These are phyloP conservation scores for Hemithea aestivaria DNA, from an alignment of 2,888 invertebrate genomes.

Conservation along the genomic window DNA sequence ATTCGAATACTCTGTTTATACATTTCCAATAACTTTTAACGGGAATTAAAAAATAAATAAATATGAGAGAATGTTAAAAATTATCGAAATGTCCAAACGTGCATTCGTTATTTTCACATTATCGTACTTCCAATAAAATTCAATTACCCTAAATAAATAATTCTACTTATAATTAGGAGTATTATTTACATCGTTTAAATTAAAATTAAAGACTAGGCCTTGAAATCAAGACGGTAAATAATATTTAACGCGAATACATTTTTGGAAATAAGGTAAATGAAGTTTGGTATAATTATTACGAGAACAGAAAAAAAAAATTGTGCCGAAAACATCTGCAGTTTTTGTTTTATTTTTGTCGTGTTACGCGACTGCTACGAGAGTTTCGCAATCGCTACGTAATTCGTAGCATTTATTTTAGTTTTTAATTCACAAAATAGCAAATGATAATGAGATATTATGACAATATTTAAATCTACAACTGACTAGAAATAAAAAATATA, in stretches of 20 bases:
- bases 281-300: not conserved
- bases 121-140: slow-evolving; percentile 54
- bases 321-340: slow-evolving; percentile 1
- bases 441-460: too few species aligned
- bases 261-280: too few species aligned
- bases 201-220: slow-evolving; percentile 63
- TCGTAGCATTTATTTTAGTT: too few species aligned
- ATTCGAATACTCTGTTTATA: too few species aligned
- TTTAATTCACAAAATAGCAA: too few species aligned
- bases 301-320: slow-evolving; percentile 6
- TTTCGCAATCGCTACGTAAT: not conserved
- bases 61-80: slow-evolving; percentile 6
- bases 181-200: slow-evolving; percentile 68
- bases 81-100: slow-evolving; percentile 39
- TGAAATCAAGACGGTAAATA: slow-evolving; percentile 31
- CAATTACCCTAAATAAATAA: slow-evolving; percentile 64
- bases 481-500: too few species aligned
- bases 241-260: slow-evolving; percentile 4
- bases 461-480: too few species aligned
- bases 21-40: not conserved
- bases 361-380: too few species aligned
- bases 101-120: slow-evolving; percentile 48
- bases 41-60: slow-evolving; percentile 2
- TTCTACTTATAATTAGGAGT: slow-evolving; percentile 68
- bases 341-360: not conserved